A percentile compares a stretch with the other conserved stretches of the same genome.
These are phyloP conservation scores for Megalops cyprinoides DNA, from an alignment of 2,797 vertebrate genomes.

Conservation along the genomic window DNA sequence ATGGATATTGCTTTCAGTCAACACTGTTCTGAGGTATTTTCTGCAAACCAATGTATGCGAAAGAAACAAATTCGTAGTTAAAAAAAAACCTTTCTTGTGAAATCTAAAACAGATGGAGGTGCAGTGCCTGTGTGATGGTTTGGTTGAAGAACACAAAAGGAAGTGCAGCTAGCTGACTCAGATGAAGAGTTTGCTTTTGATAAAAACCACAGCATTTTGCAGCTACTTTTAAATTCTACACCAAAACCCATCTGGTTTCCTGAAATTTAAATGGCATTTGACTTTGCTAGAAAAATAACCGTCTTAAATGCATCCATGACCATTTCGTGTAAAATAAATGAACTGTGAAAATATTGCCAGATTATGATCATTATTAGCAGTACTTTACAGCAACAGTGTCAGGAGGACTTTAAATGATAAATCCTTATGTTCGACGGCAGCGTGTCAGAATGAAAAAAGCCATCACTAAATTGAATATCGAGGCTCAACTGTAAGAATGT, in stretches of 20 bases:
- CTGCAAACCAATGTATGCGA: not conserved
- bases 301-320: constrained; percentile 64
- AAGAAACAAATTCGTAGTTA: not conserved
- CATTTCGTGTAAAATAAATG: constrained; percentile 14
- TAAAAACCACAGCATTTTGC: constrained; percentile 72
- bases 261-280: constrained; percentile 71
- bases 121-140: constrained; percentile 67
- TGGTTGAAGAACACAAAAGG: constrained; percentile 73
- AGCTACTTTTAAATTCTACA: constrained; percentile 80
- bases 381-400: not conserved
- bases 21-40: not conserved
- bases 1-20: not conserved
- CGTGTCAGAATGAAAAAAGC: constrained; percentile 29
- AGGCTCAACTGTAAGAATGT: constrained; percentile 53
- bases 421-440: not conserved
- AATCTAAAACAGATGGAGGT: constrained; percentile 11
- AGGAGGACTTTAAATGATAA: not conserved
- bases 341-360: not conserved
- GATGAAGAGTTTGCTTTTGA: constrained; percentile 83
- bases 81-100: not conserved
- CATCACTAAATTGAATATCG: constrained; percentile 37
- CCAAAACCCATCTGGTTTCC: constrained; percentile 76
- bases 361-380: constrained; percentile 14
- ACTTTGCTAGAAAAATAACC: constrained; percentile 65
- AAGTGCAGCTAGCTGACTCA: constrained; percentile 80